phyloP scores from a whole-genome alignment of 2,797 vertebrate genomes.

The Bryconaethiops microstoma region DNA sequence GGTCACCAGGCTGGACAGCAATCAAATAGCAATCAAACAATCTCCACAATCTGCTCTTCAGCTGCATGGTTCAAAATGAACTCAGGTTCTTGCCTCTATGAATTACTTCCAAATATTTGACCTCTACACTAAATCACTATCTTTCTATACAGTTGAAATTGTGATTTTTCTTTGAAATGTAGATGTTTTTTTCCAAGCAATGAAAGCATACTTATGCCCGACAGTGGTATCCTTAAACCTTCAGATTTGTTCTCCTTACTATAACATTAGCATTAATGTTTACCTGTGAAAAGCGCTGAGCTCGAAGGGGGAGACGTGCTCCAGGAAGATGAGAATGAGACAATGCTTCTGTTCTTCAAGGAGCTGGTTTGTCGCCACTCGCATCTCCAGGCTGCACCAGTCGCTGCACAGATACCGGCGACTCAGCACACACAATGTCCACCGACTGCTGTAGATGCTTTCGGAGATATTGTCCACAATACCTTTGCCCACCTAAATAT shows the following conservation, averaged over 20 bases:
- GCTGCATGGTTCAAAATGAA: background rate
- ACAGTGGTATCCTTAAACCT: background rate
- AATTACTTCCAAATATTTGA: background rate
- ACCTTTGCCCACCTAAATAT: slow-evolving; percentile 52
- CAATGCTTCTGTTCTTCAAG: slow-evolving; percentile 53
- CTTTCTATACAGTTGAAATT: background rate
- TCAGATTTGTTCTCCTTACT: background rate
- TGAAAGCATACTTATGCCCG: background rate
- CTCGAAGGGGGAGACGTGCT: slow-evolving; percentile 60
- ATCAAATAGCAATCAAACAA: background rate
- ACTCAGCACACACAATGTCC: slow-evolving; percentile 53
- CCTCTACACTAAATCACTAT: background rate
- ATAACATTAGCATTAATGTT: background rate
- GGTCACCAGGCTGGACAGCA: slow-evolving; percentile 45
- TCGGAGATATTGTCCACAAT: slow-evolving; percentile 59
- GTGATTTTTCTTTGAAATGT: background rate
- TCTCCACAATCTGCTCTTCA: background rate
- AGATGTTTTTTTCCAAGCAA: background rate
- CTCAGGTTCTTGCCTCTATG: background rate
- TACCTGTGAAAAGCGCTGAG: slow-evolving; percentile 58
- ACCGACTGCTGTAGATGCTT: slow-evolving; percentile 56
- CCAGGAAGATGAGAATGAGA: slow-evolving; percentile 60
- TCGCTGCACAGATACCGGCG: slow-evolving; percentile 54
- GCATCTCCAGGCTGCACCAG: slow-evolving; percentile 58
- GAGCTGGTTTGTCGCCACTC: slow-evolving; percentile 52